phyloP scores from a whole-genome alignment of 1,140 invertebrate genomes.

The Drosophila rufa region DNA sequence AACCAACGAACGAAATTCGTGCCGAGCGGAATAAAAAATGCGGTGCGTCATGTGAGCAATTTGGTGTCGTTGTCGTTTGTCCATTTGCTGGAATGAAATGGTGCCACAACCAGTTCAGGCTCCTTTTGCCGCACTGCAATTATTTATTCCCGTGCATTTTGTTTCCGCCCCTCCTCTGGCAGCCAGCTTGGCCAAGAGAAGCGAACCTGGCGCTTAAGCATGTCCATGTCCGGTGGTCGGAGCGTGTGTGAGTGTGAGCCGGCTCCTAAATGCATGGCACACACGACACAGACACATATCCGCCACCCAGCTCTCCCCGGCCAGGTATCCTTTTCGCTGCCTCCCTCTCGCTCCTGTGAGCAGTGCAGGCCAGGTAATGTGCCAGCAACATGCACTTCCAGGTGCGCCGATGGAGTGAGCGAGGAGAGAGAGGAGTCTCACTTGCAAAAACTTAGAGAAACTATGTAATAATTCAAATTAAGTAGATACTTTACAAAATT shows the following conservation, averaged over 20 bases:
- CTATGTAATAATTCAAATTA: neutral
- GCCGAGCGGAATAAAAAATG: slow-evolving; percentile 70
- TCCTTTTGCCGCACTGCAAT: slow-evolving; percentile 75
- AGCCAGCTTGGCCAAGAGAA: slow-evolving; percentile 35
- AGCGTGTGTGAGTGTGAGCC: slow-evolving; percentile 15
- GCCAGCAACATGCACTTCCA: slow-evolving; percentile 69
- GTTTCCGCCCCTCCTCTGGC: slow-evolving; percentile 23
- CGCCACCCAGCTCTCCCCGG: slow-evolving; percentile 51
- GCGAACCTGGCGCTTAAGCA: slow-evolving; percentile 74
- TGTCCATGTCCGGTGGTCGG: slow-evolving; percentile 74
- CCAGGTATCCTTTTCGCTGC: slow-evolving; percentile 32
- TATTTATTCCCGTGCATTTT: slow-evolving; percentile 72
- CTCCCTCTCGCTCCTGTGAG: slow-evolving; percentile 2
- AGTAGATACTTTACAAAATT: neutral
- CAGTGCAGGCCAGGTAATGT: slow-evolving; percentile 63
- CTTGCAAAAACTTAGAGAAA: neutral
- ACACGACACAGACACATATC: slow-evolving; percentile 76
- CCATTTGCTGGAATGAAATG: slow-evolving; percentile 51
- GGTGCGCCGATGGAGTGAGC: slow-evolving; percentile 25
- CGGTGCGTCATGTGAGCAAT: slow-evolving; percentile 82
- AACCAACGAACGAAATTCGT: slow-evolving; percentile 62
- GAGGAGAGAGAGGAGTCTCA: neutral
- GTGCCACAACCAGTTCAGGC: slow-evolving; percentile 82
- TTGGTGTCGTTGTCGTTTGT: slow-evolving; percentile 70
- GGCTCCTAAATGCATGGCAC: slow-evolving; percentile 68